Conservation (phyloP, 2,113 vertebrate genomes). For the Chaetodon trifascialis region DNA sequence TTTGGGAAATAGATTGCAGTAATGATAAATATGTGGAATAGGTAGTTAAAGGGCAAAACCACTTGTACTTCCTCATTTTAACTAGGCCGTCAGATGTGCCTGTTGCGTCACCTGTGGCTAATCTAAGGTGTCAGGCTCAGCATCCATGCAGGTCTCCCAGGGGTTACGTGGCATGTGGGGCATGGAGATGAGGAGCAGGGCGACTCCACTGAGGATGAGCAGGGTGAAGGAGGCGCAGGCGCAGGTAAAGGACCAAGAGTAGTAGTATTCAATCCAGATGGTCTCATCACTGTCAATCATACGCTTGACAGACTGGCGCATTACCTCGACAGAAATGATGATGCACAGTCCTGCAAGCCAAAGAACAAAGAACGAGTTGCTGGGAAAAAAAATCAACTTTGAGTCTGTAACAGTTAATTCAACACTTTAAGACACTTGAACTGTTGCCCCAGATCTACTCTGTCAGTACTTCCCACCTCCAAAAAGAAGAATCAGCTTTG, state of each 20-base stretch:
- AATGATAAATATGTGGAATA: not conserved
- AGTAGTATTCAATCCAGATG: constrained; percentile 93
- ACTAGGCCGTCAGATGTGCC: not conserved
- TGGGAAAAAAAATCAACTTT: constrained; percentile 23
- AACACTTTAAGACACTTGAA: constrained; percentile 23
- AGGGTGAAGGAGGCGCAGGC: constrained; percentile 92
- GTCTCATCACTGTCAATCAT: constrained; percentile 97
- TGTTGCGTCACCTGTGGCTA: constrained; percentile 56
- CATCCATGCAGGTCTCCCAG: constrained; percentile 99
- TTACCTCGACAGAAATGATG: constrained; percentile 96
- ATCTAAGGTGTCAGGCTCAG: constrained; percentile 89
- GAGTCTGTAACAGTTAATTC: constrained; percentile 1
- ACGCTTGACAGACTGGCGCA: constrained; percentile 95
- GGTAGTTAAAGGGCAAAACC: constrained; percentile 23
- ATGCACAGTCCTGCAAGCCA: constrained; percentile 91
- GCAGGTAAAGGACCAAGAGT: constrained; percentile 96
- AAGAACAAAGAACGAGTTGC: constrained; percentile 9
- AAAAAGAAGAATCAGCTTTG: constrained; percentile 21
- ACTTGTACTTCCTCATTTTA: not conserved
- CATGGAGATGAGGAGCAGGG: constrained; percentile 94
- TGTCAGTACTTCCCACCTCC: not conserved
- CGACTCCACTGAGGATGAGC: constrained; percentile 91
- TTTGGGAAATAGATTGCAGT: constrained; percentile 26
- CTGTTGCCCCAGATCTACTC: not conserved
- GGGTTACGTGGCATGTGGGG: constrained; percentile 98